These are phyloP conservation scores for Drosophila melanogaster DNA, from an alignment of 1,140 invertebrate genomes.

Conservation along the genomic window DNA sequence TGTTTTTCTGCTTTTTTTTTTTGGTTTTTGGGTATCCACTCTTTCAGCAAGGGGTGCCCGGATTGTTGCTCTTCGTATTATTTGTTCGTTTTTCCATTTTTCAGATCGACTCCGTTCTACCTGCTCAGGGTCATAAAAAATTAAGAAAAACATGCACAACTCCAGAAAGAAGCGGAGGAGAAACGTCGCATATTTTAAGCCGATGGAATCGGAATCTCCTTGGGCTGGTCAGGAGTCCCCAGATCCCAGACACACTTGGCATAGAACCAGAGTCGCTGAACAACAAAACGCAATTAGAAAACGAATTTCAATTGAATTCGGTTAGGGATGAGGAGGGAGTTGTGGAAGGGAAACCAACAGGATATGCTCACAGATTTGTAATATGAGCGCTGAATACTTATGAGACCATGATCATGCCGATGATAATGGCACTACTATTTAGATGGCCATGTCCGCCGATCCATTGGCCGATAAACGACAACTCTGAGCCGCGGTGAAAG, in stretches of 20 bases:
- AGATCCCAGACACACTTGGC: constrained; percentile 34
- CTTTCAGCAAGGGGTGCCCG: constrained; percentile 53
- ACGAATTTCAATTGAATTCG: constrained; percentile 64
- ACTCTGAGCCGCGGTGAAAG: constrained; percentile 30
- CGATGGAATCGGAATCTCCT: constrained; percentile 38
- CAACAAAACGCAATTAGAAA: constrained; percentile 72
- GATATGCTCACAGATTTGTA: constrained; percentile 68
- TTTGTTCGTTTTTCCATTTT: constrained; percentile 34
- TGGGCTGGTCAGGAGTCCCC: constrained; percentile 32
- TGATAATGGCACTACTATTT: constrained; percentile 42
- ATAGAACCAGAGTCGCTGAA: constrained; percentile 27
- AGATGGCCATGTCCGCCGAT: constrained; percentile 36
- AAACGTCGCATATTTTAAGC: constrained; percentile 69
- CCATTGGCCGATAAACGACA: constrained; percentile 38
- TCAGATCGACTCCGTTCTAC: constrained; percentile 41
- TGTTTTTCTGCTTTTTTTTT: constrained; percentile 40
- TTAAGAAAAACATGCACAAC: constrained; percentile 73
- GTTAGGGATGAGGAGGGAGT: neutral
- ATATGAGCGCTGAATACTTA: constrained; percentile 73
- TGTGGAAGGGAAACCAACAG: constrained; percentile 47
- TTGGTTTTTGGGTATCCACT: constrained; percentile 40
- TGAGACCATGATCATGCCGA: constrained; percentile 48
- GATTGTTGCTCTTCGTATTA: constrained; percentile 42
- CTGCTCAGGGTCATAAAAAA: constrained; percentile 73
- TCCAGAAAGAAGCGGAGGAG: constrained; percentile 35